A percentile compares a stretch with the other conserved stretches of the same genome.
Evolutionary conservation across 1,140 invertebrate species (phyloP).

Genomic region (Episyrphus balteatus): DNA sequence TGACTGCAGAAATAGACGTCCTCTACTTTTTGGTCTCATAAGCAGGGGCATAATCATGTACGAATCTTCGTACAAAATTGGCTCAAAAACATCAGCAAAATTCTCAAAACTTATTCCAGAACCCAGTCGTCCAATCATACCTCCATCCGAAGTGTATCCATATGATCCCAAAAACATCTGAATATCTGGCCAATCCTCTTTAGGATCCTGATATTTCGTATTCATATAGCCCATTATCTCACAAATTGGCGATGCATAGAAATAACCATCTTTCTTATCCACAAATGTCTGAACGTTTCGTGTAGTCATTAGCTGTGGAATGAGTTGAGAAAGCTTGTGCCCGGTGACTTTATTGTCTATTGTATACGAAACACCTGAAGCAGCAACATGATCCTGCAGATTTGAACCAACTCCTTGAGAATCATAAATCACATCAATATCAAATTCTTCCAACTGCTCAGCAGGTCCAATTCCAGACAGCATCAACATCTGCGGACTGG

Average conservation of each 20-base stretch:
- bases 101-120: slow-evolving; percentile 54
- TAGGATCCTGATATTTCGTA: slow-evolving; percentile 53
- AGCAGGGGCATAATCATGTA: slow-evolving; percentile 55
- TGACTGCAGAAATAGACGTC: slow-evolving; percentile 53
- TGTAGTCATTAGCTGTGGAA: slow-evolving; percentile 44
- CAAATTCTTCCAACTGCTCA: slow-evolving; percentile 39
- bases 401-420: slow-evolving; percentile 69
- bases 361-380: slow-evolving; percentile 48
- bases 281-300: slow-evolving; percentile 45
- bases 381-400: slow-evolving; percentile 65
- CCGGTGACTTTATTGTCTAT: slow-evolving; percentile 38
- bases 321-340: slow-evolving; percentile 45
- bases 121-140: slow-evolving; percentile 52
- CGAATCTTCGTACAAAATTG: slow-evolving; percentile 52
- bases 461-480: slow-evolving; percentile 62
- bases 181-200: slow-evolving; percentile 62
- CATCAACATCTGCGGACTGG: slow-evolving; percentile 71
- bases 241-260: slow-evolving; percentile 55
- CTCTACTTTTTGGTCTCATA: slow-evolving; percentile 58
- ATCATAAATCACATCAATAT: slow-evolving; percentile 42
- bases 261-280: slow-evolving; percentile 42
- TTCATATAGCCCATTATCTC: slow-evolving; percentile 69
- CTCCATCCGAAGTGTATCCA: slow-evolving; percentile 64
- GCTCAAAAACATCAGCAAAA: slow-evolving; percentile 54
- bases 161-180: slow-evolving; percentile 61